A percentile compares a stretch with the other conserved stretches of the same genome.
Conservation (phyloP, 2,888 invertebrate genomes). For the Tinea semifulvella region DNA sequence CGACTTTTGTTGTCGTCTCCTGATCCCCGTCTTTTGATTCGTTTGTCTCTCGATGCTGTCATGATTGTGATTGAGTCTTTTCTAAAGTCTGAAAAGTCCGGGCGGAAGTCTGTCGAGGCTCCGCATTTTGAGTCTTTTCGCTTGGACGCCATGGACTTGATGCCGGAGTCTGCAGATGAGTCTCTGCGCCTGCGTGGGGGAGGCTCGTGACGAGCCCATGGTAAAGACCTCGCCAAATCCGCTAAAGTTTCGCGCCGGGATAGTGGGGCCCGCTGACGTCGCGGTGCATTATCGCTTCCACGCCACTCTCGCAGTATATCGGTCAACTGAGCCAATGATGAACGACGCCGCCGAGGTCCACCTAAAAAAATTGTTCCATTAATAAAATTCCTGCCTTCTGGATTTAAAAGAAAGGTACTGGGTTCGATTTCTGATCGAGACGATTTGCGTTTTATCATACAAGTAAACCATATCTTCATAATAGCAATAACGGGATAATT, state of each 20-base stretch:
- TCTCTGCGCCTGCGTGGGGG: conserved; percentile 80
- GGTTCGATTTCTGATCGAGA: too few relatives aligned
- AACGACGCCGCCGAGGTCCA: conserved; percentile 77
- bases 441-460: too few relatives aligned
- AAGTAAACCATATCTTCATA: too few relatives aligned
- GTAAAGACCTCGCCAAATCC: conserved; percentile 84
- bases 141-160: conserved; percentile 77
- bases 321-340: conserved; percentile 87
- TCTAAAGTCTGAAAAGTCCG: conserved; percentile 75
- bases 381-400: neutral
- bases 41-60: conserved; percentile 51
- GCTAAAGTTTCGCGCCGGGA: conserved; percentile 88
- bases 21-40: conserved; percentile 68
- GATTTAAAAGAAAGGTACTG: neutral
- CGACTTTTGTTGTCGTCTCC: conserved; percentile 67
- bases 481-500: too few relatives aligned
- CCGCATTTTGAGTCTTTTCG: conserved; percentile 76
- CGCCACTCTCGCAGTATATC: conserved; percentile 91
- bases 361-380: conserved; percentile 32
- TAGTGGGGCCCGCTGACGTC: conserved; percentile 71
- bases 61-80: conserved; percentile 70
- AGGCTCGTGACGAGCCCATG: conserved; percentile 76
- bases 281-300: conserved; percentile 64
- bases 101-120: conserved; percentile 70
- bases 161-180: conserved; percentile 87